phyloP scores from a whole-genome alignment of 2,797 vertebrate genomes.

The Mormyrus hasselquistii region DNA sequence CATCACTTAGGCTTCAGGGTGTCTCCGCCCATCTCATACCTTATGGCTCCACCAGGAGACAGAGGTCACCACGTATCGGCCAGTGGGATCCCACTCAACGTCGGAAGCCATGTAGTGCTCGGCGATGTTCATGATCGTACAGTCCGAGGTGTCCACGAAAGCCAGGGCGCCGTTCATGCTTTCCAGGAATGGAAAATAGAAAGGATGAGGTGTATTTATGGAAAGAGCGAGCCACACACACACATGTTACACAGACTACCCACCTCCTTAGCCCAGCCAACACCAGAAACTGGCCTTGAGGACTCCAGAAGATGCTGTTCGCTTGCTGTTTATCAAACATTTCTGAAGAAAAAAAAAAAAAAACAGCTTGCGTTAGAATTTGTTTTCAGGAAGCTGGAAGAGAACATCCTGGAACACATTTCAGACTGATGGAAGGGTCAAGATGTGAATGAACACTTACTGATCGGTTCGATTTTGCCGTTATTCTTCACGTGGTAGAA shows the following conservation, averaged over 20 bases:
- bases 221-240: background rate
- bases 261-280: conserved; percentile 93
- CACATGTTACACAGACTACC: conserved; percentile 27
- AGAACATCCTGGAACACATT: conserved; percentile 1
- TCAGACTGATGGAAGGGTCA: background rate
- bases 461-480: conserved; percentile 93
- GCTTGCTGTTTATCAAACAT: conserved; percentile 97
- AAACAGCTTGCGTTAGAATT: background rate
- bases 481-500: conserved; percentile 98
- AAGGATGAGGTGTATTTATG: background rate
- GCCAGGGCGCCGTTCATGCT: conserved; percentile 97
- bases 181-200: background rate
- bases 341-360: conserved; percentile 60
- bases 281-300: conserved; percentile 93
- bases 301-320: conserved; percentile 99
- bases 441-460: conserved; percentile 62
- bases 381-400: background rate
- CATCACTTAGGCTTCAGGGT: background rate
- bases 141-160: conserved; percentile 95
- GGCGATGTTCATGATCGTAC: conserved; percentile 98
- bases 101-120: conserved; percentile 98
- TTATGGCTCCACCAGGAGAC: conserved; percentile 99
- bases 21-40: conserved; percentile 50
- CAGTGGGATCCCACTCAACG: conserved; percentile 96
- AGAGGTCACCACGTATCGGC: conserved; percentile 88